Base-by-base conservation (phyloP, 2,113 vertebrate species). In the Percina caprodes region DNA sequence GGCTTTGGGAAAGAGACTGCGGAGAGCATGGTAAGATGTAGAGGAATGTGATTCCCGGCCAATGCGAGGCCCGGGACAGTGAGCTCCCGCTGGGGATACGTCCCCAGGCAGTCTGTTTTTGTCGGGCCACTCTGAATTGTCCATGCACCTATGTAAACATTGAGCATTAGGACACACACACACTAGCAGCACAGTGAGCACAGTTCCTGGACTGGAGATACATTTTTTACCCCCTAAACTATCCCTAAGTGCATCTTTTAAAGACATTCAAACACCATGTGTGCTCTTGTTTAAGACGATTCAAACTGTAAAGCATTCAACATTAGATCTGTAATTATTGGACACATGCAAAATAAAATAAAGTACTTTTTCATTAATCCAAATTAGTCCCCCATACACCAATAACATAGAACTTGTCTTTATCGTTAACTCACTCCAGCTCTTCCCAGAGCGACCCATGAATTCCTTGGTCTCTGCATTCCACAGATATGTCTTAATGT, bases 401-500 rank as follows among this genome's bases (percentile, higher is more conserved):
- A 49, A 75, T 42, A 78, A 60, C 61, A 51, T 15, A 89, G 30
- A 88, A 15, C 58, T 11, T 74, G 39, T 79, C 26, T 69, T n/a
- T 54, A 30, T 45, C 33, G 0, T 80, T 79, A 89, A 97, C 98
- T 96, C 96, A 99, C 97, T 96, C 97, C 97, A 98, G 93, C 97
- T 99, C 94, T 97, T 97, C 85, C 95, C 96, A 16, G 97, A 95
- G 93, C 96, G 96, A 81, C 97, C 98, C 96, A 99, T 95, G 94
- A 97, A 98, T 79, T 97, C 96, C 78, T 94, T 96, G 88, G 97
- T 97, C 91, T 98, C 97, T 0, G 97, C 96, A 90, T 99, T 98
- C 98, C 97, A 99, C 74, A 99, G 88, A 94, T 97, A 98, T 46
- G 87, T 95, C 90, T 96, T 98, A 69, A 98, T 16, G 80, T 95